phyloP scores from a whole-genome alignment of 2,888 invertebrate species.

The Bursaphelenchus okinawaensis region DNA sequence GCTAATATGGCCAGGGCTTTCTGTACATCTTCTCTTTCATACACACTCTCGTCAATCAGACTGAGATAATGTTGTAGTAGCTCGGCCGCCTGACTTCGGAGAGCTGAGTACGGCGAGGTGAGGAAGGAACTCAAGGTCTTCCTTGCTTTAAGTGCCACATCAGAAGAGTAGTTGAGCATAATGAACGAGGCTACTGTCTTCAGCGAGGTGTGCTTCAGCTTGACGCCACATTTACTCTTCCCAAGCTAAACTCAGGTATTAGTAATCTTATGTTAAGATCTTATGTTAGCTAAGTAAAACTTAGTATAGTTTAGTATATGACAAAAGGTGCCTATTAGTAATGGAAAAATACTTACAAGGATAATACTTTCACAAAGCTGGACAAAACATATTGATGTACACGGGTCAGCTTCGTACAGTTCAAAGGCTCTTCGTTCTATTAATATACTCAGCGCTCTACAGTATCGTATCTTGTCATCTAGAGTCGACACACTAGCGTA shows the following conservation, averaged over 20 bases:
- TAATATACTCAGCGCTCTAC: neutral
- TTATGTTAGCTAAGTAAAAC: too few relatives aligned
- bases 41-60: slow-evolving; percentile 5
- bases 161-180: slow-evolving; percentile 3
- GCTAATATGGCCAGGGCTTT: neutral
- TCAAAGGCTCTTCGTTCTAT: neutral
- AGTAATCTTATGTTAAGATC: too few relatives aligned
- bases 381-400: neutral
- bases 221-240: neutral
- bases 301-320: neutral
- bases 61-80: slow-evolving; percentile 46
- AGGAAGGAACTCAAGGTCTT: slow-evolving; percentile 20
- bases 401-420: neutral
- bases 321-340: too few relatives aligned
- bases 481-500: neutral
- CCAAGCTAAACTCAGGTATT: too few relatives aligned
- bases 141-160: neutral
- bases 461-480: neutral
- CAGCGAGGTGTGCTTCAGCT: neutral
- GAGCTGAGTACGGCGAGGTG: slow-evolving; percentile 29
- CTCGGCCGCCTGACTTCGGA: slow-evolving; percentile 45
- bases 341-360: neutral
- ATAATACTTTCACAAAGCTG: neutral
- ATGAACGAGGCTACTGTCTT: slow-evolving; percentile 14
- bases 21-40: neutral